Evolutionary conservation across 2,797 vertebrate species (phyloP).

Genomic region (Pangasius krempfi): DNA sequence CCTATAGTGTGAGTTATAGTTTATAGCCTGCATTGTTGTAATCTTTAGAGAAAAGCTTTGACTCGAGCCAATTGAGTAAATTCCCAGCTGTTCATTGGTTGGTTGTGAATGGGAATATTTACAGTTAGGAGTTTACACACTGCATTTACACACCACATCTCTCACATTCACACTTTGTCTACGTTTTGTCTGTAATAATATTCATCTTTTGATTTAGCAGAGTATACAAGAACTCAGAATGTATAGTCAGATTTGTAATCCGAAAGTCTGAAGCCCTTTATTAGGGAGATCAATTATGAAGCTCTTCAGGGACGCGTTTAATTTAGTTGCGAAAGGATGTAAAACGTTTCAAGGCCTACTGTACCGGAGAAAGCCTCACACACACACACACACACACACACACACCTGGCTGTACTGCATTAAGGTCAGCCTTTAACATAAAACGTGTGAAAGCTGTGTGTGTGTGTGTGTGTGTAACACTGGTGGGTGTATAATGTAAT

Average conservation of each 20-base stretch:
- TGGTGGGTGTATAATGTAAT: not conserved
- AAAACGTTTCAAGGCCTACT: slow-evolving; percentile 55
- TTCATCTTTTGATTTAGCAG: not conserved
- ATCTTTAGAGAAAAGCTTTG: not conserved
- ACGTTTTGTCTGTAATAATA: not conserved
- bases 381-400: not conserved
- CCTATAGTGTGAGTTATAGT: not conserved
- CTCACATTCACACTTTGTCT: not conserved
- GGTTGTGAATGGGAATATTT: not conserved
- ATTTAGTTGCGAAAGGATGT: slow-evolving; percentile 18
- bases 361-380: not conserved
- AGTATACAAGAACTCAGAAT: not conserved
- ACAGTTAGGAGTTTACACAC: not conserved
- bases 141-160: not conserved
- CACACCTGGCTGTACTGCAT: slow-evolving; percentile 24
- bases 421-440: not conserved
- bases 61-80: not conserved
- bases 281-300: slow-evolving; percentile 2
- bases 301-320: not conserved
- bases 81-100: not conserved
- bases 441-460: not conserved
- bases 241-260: not conserved
- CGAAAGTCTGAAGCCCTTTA: not conserved
- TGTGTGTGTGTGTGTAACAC: too few relatives aligned
- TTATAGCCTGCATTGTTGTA: not conserved